Base-by-base conservation (phyloP, 1,140 invertebrate species). In the Polypedilum vanderplanki region DNA sequence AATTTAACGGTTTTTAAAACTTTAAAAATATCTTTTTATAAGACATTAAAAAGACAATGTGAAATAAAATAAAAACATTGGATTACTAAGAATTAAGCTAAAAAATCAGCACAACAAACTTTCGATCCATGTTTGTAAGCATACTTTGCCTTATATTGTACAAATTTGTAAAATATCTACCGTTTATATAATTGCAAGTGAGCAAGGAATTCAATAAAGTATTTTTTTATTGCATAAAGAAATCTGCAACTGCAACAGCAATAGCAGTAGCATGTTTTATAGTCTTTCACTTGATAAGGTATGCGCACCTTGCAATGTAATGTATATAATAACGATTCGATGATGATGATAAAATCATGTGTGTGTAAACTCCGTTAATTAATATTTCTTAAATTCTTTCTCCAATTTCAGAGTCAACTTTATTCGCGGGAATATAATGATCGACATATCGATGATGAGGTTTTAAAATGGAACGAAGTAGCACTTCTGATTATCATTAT, bases 161-260 rank as follows among this genome's bases (percentile, higher is more conserved):
- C 46, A 57, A 57, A 57, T 57, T 57, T 57, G 46, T 57, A 57
- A 57, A 57, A 57, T 57, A 57, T 57, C 46, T 57, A 57, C 46
- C 46, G 46, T 57, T 57, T 57, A 57, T 57, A 57, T 57, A 57
- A 57, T 57, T 57, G n/a, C 46, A 57, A 57, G 46, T 57, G 46
- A 57, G 46, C 46, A 57, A n/a, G 46, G 46, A 57, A 57, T 57
- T 57, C 46, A 57, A 57, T 57, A 57, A 57, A 57, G 46, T 57
- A 57, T 57, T 57, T 57, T 57, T 57, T 57, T 57, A 57, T 57
- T 57, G 46, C 46, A 57, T 57, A 57, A 57, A 57, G 46, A 57
- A n/a, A n/a, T 57, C n/a, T 33, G 24, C 24, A 33, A 33, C 24
- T 33, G 24, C 24, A 33, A 33, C 24, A n/a, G n/a, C n/a, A n/a